Evolutionary conservation across 1,140 invertebrate species (phyloP), one percentile per base, ranked within the genome.

Genomic region (Heliconius nattereri): DNA sequence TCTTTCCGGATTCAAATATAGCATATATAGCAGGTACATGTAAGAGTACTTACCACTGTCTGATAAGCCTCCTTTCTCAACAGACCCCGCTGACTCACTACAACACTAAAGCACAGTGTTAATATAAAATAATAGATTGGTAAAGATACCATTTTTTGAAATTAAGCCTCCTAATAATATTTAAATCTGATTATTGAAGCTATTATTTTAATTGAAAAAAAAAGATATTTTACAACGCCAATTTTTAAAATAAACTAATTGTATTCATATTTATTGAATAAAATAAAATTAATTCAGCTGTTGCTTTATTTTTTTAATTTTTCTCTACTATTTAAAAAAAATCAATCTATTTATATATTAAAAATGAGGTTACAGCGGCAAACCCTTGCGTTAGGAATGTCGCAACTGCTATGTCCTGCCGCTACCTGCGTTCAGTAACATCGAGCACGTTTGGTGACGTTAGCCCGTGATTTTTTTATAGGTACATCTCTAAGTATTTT

Each of bases 11-110:
- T 54, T 54, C 52, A 20, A n/a, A n/a, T 19, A 54, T n/a, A 9
- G 8, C 73, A 45, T 3, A 45, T 45, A 45, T 45, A 16, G 40
- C 40, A 13, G 40, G 11, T 13, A 45, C 13, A 45, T 16, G 13
- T 16, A 5, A 78, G n/a, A 54, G 71, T 57, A 85, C 84, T 81
- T 57, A 87, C 86, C 78, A 87, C 84, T 16, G 81, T 80, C 13
- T 75, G 74, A 78, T 84, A 85, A 9, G 84, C 84, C 45, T 87
- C 85, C 57, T 85, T 87, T 29, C 73, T 82, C 57, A 87, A 73
- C 32, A 78, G 60, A 26, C 60, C 60, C 26, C 9, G n/a, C 29
- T 79, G 73, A 71, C 78, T 75, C 26, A 11, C 26, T 23, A 54
- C 78, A 7, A 75, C 49, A 73, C 57, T 16, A 13, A 66, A 71